phyloP scores from a whole-genome alignment of 2,113 vertebrate genomes.

The Oreotrochilus melanogaster region DNA sequence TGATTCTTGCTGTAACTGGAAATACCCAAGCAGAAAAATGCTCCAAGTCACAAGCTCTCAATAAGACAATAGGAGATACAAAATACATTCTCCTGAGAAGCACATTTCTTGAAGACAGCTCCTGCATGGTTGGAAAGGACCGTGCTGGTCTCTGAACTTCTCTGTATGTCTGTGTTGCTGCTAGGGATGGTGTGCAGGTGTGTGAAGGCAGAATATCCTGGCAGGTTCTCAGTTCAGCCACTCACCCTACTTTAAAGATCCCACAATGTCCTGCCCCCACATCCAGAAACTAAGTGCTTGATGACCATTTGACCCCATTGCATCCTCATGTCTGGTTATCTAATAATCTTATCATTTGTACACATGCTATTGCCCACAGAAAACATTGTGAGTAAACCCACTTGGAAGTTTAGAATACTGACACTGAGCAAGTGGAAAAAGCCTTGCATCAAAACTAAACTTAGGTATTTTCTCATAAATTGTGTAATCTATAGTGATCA shows the following conservation, averaged over 20 bases:
- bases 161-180: not conserved
- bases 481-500: not conserved
- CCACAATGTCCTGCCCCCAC: not conserved
- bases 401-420: not conserved
- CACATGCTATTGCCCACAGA: not conserved
- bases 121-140: not conserved
- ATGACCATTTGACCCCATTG: not conserved
- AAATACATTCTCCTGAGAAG: not conserved
- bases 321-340: not conserved
- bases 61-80: not conserved
- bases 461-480: not conserved
- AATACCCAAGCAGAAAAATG: slow-evolving; percentile 1
- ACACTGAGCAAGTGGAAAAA: not conserved
- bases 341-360: not conserved
- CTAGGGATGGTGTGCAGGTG: rapidly evolving
- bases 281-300: rapidly evolving
- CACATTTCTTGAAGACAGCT: not conserved
- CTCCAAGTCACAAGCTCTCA: not conserved
- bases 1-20: slow-evolving; percentile 2
- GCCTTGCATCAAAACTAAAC: not conserved
- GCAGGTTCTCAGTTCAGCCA: not conserved
- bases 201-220: not conserved
- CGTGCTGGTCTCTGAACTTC: not conserved
- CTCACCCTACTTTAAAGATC: not conserved
- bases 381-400: not conserved